Percentiles rank a stretch among this genome's conserved stretches.
Evolutionary conservation across 2,113 vertebrate species (phyloP).

Genomic region (Megaceryle torquata): DNA sequence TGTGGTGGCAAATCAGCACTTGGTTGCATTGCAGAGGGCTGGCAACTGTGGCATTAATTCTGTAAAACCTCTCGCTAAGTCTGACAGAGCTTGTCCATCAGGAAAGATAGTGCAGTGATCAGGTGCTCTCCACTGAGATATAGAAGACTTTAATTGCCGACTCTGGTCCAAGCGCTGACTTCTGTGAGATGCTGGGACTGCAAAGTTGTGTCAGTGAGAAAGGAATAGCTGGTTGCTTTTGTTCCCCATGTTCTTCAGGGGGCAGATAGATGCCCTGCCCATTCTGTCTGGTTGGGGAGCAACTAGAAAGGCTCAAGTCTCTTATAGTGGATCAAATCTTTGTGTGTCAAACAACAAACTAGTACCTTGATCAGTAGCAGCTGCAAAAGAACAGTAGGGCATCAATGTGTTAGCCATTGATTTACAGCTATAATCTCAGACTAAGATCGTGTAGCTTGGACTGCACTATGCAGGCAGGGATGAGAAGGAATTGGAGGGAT

Average conservation of each 20-base stretch:
- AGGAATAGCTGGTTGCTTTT: not conserved
- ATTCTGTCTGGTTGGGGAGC: not conserved
- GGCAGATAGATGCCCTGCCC: not conserved
- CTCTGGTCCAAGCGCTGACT: not conserved
- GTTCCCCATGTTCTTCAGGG: not conserved
- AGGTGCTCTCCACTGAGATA: not conserved
- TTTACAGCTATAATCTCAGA: rapidly evolving
- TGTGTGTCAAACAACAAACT: not conserved
- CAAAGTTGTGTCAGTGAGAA: not conserved
- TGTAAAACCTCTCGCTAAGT: not conserved
- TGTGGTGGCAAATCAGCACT: not conserved
- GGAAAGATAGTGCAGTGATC: not conserved
- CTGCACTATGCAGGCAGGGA: not conserved
- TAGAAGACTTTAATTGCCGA: not conserved
- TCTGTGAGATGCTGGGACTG: not conserved
- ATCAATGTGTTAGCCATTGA: not conserved
- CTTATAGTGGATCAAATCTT: not conserved
- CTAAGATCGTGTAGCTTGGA: rapidly evolving
- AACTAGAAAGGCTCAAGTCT: not conserved
- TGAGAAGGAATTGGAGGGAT: not conserved
- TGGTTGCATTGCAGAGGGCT: not conserved
- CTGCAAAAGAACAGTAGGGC: not conserved
- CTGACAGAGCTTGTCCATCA: not conserved
- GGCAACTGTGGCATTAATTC: not conserved
- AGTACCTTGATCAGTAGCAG: not conserved